These are phyloP conservation scores for Dendrolimus pini DNA, from an alignment of 2,888 invertebrate species.

Conservation along the genomic window DNA sequence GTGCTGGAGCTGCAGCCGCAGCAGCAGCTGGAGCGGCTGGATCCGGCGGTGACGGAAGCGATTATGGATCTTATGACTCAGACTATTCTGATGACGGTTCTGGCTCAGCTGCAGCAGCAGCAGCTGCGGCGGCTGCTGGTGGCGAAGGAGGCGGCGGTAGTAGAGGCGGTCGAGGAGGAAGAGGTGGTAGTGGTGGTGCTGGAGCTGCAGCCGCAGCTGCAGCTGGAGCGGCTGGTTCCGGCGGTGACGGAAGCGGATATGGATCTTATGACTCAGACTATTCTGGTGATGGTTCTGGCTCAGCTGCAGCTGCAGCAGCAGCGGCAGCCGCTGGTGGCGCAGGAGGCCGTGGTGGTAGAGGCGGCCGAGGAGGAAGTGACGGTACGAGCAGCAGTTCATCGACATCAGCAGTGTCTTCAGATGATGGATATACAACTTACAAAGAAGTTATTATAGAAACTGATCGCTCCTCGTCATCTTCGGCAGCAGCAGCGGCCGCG, in stretches of 20 bases:
- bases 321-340: not conserved
- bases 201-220: conserved; percentile 7
- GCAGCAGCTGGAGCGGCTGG: conserved; percentile 5
- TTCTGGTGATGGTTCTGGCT: not conserved
- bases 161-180: not conserved
- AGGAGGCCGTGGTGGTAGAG: not conserved
- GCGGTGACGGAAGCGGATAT: not conserved
- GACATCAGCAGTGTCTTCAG: no score
- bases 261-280: not conserved
- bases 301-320: conserved; percentile 8
- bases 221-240: conserved; percentile 4
- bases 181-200: conserved; percentile 3
- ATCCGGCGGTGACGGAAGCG: not conserved
- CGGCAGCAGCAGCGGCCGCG: no score
- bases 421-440: no score
- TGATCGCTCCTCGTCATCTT: no score
- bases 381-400: not conserved
- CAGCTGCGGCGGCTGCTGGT: conserved; percentile 4
- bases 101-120: not conserved
- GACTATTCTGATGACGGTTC: not conserved
- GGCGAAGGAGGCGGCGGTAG: conserved; percentile 1
- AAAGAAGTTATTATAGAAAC: no score
- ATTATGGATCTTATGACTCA: not conserved
- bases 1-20: conserved; percentile 3
- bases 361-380: not conserved